These are phyloP conservation scores for Eidolon dupreanum DNA, from an alignment of 2,797 vertebrate species.

Conservation along the genomic window DNA sequence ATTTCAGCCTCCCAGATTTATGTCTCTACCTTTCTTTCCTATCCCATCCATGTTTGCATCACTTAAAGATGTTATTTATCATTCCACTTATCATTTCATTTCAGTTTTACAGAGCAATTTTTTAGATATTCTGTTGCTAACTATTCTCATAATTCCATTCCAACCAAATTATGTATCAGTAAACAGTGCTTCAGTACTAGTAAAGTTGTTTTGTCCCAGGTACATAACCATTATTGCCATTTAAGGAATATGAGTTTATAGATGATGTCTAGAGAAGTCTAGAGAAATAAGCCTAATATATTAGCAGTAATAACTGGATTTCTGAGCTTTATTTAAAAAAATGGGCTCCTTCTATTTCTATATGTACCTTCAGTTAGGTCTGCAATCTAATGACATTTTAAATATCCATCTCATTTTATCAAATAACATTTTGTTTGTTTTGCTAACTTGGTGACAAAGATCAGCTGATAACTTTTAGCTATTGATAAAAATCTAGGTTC, in stretches of 20 bases:
- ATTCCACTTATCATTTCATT: background rate
- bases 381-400: slow-evolving; percentile 24
- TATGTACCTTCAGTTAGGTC: background rate
- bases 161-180: background rate
- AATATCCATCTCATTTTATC: background rate
- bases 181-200: background rate
- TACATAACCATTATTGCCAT: background rate
- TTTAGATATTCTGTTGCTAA: background rate
- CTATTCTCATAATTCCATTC: background rate
- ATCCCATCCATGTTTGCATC: background rate
- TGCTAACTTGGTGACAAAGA: background rate
- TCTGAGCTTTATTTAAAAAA: background rate
- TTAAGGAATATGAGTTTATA: background rate
- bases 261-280: background rate
- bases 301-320: background rate
- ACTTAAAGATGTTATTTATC: background rate
- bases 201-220: background rate
- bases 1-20: background rate
- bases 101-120: background rate
- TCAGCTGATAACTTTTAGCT: background rate
- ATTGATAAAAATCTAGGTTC: background rate
- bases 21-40: background rate
- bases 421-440: background rate
- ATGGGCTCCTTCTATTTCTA: background rate
- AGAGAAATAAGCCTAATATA: background rate